Evolutionary conservation across 2,113 vertebrate species (phyloP), one percentile per base, ranked within the genome.

Genomic region (Plotosus lineatus): DNA sequence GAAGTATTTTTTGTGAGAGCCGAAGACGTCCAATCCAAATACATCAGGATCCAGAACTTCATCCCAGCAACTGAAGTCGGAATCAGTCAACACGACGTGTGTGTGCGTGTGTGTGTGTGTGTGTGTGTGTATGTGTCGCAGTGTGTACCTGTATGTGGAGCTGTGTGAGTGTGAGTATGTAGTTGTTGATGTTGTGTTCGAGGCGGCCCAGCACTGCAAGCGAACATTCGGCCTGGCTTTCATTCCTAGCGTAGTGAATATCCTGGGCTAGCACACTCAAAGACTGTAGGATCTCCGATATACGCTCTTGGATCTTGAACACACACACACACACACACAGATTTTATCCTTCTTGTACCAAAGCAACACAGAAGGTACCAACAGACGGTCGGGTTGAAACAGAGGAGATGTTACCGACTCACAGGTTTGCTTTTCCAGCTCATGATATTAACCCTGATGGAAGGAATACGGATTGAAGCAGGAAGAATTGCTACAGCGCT

Each of bases 341-440:
- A 2, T 12, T 42, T 72, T 72, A 72, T 50, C 50, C 26, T 26
- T 72, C 44, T 9, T 69, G 23, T 26, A 42, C 10, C 21, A 42
- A 9, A 28, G 23, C 40, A 46, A 46, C 11, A 6, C 15, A 26
- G 23, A 28, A 26, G 4, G 6, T 12, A 15, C 15, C 0, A 17
- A 63, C 19, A 21, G 31, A 9, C 4, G 4, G 31, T 65, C 61
- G 2, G 19, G 33, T 17, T 33, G 6, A 3, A 61, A 4, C 19
- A 15, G 26, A 53, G 71, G 31, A 31, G n/a, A 12, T 60, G n/a
- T 71, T 36, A 82, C 75, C 4, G 48, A 88, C 90, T 77, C 90
- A 91, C 92, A 61, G 89, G 82, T 89, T 90, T 91, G 68, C 81
- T 87, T 85, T 84, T 81, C 92, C 91, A 93, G 28, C 87, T 88